Evolutionary conservation across 2,888 invertebrate genomes (phyloP).

Genomic region (Polydrusus tereticollis): DNA sequence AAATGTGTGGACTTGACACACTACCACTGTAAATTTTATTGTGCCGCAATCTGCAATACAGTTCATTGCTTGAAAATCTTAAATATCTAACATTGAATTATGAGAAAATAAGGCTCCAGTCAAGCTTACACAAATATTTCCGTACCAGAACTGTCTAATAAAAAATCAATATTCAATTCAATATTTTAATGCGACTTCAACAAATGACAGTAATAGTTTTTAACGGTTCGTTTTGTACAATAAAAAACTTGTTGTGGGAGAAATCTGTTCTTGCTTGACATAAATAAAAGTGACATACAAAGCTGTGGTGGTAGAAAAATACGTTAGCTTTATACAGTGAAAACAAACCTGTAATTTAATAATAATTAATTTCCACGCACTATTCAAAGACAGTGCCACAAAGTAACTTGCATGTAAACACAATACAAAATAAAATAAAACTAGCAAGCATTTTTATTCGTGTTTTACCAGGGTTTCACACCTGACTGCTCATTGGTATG

Average conservation of each 20-base stretch:
- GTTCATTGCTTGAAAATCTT: too few relatives aligned
- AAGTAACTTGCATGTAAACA: too few relatives aligned
- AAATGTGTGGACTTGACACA: too few relatives aligned
- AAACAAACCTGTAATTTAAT: too few relatives aligned
- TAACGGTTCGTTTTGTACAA: neutral
- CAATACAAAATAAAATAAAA: too few relatives aligned
- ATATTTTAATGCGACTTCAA: neutral
- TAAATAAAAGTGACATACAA: conserved; percentile 1
- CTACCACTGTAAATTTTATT: too few relatives aligned
- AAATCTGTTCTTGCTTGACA: neutral
- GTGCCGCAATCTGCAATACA: too few relatives aligned
- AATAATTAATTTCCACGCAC: too few relatives aligned
- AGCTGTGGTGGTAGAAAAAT: neutral
- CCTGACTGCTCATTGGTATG: conserved; percentile 17
- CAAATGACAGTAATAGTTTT: conserved; percentile 7
- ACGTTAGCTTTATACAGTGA: neutral
- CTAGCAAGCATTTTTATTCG: neutral
- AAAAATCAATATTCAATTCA: neutral
- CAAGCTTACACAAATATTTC: neutral
- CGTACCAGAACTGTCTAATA: neutral
- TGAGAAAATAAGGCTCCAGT: too few relatives aligned
- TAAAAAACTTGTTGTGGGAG: conserved; percentile 11
- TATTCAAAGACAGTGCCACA: too few relatives aligned
- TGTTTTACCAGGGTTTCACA: neutral
- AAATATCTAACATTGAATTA: too few relatives aligned